These are phyloP conservation scores for Dasypus novemcinctus DNA, from an alignment of 2,113 vertebrate genomes.

Conservation along the genomic window DNA sequence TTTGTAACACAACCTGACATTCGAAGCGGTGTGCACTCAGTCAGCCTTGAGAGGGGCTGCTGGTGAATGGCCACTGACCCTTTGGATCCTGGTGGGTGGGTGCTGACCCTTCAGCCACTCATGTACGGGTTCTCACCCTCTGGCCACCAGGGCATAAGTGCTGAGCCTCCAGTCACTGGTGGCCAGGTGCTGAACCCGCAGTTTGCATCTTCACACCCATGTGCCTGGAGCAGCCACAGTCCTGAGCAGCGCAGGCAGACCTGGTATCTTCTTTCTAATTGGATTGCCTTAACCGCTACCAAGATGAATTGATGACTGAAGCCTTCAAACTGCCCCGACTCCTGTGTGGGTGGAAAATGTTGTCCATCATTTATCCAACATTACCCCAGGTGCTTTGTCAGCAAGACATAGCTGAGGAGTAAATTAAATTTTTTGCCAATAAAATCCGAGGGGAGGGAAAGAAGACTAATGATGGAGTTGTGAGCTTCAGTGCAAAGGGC, in stretches of 20 bases:
- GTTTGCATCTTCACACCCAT: not conserved
- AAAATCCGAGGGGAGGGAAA: not conserved
- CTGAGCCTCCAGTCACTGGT: not conserved
- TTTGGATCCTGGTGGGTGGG: not conserved
- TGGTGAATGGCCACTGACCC: too few relatives aligned
- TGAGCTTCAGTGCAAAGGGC: rapidly evolving
- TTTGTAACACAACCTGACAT: rapidly evolving
- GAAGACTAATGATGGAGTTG: rapidly evolving
- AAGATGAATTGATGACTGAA: not conserved
- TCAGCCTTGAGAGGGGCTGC: not conserved
- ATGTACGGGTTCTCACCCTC: too few relatives aligned
- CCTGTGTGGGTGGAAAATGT: rapidly evolving
- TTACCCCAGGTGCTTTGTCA: not conserved
- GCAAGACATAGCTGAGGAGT: not conserved
- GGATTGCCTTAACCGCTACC: rapidly evolving
- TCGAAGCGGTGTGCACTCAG: rapidly evolving
- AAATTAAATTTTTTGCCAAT: not conserved
- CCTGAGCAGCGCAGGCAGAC: rapidly evolving
- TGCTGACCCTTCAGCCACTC: not conserved
- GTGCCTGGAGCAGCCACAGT: rapidly evolving
- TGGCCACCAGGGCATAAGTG: rapidly evolving
- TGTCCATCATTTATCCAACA: not conserved
- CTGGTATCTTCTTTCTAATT: not conserved
- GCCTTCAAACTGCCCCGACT: not conserved
- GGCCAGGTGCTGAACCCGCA: not conserved